These are phyloP conservation scores for Ailuropoda melanoleuca DNA, from an alignment of 2,113 vertebrate species.

Conservation along the genomic window DNA sequence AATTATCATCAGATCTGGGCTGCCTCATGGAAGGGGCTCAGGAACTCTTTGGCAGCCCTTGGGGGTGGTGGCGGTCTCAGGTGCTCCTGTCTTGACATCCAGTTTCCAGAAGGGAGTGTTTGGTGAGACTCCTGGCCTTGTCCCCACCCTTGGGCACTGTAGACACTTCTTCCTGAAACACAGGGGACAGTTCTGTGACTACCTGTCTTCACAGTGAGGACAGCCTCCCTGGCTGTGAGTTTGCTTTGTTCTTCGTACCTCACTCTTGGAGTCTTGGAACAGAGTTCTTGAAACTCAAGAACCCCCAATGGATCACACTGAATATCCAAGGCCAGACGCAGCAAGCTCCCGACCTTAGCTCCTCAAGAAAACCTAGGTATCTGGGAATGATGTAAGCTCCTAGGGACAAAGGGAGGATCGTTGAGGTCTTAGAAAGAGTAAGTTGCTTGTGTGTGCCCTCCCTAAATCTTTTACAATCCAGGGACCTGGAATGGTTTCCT, in stretches of 20 bases:
- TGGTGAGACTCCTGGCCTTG: background rate
- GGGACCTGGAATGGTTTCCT: background rate
- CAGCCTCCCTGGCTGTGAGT: background rate
- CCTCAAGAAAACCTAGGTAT: background rate
- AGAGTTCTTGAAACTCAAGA: background rate
- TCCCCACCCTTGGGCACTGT: background rate
- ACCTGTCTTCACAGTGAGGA: background rate
- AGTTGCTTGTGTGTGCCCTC: background rate
- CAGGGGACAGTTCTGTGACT: background rate
- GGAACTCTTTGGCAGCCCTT: background rate
- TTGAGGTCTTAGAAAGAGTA: background rate
- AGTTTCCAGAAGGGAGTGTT: background rate
- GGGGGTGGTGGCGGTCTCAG: background rate
- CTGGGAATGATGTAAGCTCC: background rate
- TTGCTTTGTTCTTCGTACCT: background rate
- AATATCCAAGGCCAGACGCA: background rate
- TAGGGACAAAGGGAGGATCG: background rate
- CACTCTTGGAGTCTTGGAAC: background rate
- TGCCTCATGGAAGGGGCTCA: background rate
- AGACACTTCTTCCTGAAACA: background rate
- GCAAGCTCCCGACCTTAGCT: background rate
- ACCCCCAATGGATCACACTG: accelerated
- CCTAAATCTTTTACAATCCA: background rate
- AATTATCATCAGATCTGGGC: background rate
- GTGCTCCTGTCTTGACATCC: background rate